A percentile compares a stretch with the other conserved stretches of the same genome.
Evolutionary conservation across 2,113 vertebrate species (phyloP).

Genomic region (Chaetorhynchus papuensis): DNA sequence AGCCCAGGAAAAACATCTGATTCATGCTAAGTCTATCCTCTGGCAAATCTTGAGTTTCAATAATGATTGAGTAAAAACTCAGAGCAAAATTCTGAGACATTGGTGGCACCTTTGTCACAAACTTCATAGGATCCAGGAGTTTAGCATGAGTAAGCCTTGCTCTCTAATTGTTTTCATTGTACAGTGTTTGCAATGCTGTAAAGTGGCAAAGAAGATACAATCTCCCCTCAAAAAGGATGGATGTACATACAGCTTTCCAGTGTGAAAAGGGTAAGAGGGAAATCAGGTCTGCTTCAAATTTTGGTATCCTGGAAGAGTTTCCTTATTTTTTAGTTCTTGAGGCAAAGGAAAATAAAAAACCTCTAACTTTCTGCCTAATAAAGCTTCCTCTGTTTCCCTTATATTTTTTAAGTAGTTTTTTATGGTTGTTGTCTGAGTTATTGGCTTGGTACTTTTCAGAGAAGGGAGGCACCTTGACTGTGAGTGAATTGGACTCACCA

Average conservation of each 20-base stretch:
- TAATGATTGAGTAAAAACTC: not conserved
- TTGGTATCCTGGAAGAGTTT: not conserved
- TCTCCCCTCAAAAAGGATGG: not conserved
- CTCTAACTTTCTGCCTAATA: not conserved
- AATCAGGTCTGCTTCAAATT: not conserved
- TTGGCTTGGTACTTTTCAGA: not conserved
- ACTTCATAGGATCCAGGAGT: not conserved
- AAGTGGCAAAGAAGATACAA: not conserved
- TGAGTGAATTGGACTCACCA: not conserved
- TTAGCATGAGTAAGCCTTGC: not conserved
- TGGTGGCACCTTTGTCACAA: not conserved
- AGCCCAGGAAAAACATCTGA: not conserved
- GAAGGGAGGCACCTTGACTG: not conserved
- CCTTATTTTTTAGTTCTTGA: not conserved
- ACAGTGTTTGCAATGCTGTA: not conserved
- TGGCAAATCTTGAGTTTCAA: not conserved
- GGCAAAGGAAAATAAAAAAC: not conserved
- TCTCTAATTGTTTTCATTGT: not conserved
- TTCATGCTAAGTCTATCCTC: not conserved
- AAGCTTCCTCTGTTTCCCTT: not conserved
- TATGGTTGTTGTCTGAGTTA: not conserved
- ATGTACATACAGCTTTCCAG: not conserved
- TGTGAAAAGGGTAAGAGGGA: not conserved
- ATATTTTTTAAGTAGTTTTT: not conserved
- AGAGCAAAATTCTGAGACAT: not conserved